Base-by-base conservation (phyloP, 2,888 invertebrate species). In the Drosophila fungiperda region DNA sequence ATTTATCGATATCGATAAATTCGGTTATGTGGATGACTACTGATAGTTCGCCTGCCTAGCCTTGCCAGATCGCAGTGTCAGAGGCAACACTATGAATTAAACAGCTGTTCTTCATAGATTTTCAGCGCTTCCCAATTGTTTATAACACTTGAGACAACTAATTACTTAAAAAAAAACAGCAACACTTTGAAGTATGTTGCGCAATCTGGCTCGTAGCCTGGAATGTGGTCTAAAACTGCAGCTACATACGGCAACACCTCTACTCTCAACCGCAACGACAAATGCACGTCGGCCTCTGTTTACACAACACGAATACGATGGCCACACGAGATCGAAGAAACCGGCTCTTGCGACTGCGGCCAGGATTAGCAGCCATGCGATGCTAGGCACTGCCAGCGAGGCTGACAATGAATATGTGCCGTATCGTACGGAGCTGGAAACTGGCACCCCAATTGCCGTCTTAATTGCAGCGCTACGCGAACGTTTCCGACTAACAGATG, bases 331-430 rank as follows among this genome's bases (percentile, higher is more conserved):
- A 4, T 29, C 55, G 0, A 70, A 54, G 12, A 23, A 45, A 15
- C 42, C 73, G 3, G 11, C 54, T 12, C 50, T 74, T n/a, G 38
- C 58, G 0, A 45, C 57, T 0, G 32, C 66, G 2, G 73, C 80
- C 1, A 66, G 50, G 64, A 68, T 73, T 4, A 75, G 65, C 29
- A 78, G 66, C 48, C 50, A 59, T 40, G 68, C 57, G 0, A 42
- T 59, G 6, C 32, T 54, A n/a, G 29, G 38, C 9, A 55, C 60
- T 15, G 42, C 53, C 40, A 67, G 62, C 52, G 92, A 92, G 55
- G 48, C 53, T 6, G 91, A 91, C 42, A 73, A 77, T 40, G 92
- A 90, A 17, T 91, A 91, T 67, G 82, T 92, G 48, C 90, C 91
- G 0, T 92, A 92, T 65, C 77, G 55, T 1, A 1, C 49, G 1